A percentile compares a stretch with the other conserved stretches of the same genome.
These are phyloP conservation scores for Erynnis tages DNA, from an alignment of 2,888 invertebrate species.

Conservation along the genomic window DNA sequence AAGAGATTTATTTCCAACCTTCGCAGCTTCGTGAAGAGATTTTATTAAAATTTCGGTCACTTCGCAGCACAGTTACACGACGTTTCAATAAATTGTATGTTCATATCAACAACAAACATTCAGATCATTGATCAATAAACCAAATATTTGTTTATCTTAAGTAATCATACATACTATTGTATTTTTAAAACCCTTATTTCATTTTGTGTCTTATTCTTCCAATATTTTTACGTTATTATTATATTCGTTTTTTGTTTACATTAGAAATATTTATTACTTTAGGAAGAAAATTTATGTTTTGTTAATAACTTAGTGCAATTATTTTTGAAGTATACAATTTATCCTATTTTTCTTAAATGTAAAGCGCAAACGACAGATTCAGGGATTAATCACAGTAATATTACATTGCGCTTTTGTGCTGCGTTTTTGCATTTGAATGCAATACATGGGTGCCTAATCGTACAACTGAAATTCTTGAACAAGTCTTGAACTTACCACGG, in stretches of 20 bases:
- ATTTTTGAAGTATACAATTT: constrained; percentile 37
- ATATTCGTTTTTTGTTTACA: constrained; percentile 33
- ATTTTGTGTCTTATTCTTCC: constrained; percentile 8
- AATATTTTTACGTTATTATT: constrained; percentile 28
- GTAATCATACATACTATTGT: neutral
- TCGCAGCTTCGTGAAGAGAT: no score
- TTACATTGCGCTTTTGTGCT: no score
- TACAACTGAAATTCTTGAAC: no score
- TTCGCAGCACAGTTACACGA: no score
- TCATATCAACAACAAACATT: neutral
- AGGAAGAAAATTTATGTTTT: constrained; percentile 40
- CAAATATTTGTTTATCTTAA: constrained; percentile 12
- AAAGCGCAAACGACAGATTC: constrained; percentile 5
- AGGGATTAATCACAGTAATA: neutral
- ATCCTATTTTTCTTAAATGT: constrained; percentile 3
- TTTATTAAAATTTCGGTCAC: no score
- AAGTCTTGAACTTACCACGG: no score
- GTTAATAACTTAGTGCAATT: constrained; percentile 58
- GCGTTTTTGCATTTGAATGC: no score
- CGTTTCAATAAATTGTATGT: no score
- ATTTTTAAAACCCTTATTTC: constrained; percentile 2
- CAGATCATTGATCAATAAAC: constrained; percentile 15
- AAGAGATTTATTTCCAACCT: neutral
- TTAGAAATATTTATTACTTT: constrained; percentile 41
- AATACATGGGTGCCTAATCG: no score